Base-by-base conservation (phyloP, 2,888 invertebrate genomes). In the Abscondita cerata region DNA sequence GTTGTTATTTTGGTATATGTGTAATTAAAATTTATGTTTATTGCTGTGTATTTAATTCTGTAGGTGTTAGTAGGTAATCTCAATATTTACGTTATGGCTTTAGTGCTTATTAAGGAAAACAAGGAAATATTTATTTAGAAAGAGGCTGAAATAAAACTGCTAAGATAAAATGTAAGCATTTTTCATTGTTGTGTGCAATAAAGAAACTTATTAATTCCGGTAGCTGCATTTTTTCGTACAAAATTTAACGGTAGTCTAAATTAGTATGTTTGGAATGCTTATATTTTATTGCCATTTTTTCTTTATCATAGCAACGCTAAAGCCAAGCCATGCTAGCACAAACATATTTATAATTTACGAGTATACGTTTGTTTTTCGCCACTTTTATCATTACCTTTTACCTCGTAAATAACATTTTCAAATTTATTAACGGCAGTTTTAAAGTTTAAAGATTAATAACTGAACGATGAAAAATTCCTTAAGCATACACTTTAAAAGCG, bases 11-110 rank as follows among this genome's bases (percentile, higher is more conserved):
- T 46, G 13, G 12, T 46, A 52, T 19, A 48, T 36, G 59, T 59
- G 52, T 59, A 44, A 52, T 59, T 59, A 59, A 47, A 47, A 50
- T 38, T 53, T 48, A 38, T 48, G 59, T 59, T 59, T 53, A 59
- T 40, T 47, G 52, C 16, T 16, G 48, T 60, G 55, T 60, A 60
- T 60, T 60, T 60, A 60, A 59, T 55, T 54, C 34, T 55, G 60
- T 54, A 55, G 60, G 55, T 60, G 55, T 60, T 60, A 51, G 25
- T 25, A 55, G 44, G 55, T 60, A 60, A 60, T 54, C 54, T 51
- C 50, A 25, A 48, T 55, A 60, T 55, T 60, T 51, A 54, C 40
- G 53, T 47, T 44, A 50, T 50, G 41, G 33, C 55, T 36, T 31
- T 52, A 13, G 52, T 20, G 16, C 52, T 46, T 55, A 51, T 54